A percentile compares a stretch with the other conserved stretches of the same genome.
Conservation (phyloP, 2,888 invertebrate species). For the Rhamphomyia laevipes region DNA sequence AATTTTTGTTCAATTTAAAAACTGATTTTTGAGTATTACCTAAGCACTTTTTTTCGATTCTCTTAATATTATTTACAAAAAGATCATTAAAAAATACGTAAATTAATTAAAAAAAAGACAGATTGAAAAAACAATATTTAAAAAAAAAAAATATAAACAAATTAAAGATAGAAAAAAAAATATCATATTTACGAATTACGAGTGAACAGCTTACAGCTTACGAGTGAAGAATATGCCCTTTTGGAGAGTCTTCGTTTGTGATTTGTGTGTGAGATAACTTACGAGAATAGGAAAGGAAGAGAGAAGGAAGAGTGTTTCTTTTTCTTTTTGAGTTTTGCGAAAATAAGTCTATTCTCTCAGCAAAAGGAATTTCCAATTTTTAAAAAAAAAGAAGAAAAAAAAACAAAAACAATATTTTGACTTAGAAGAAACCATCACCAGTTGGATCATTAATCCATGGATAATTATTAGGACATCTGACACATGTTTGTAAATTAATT, state of each 20-base stretch:
- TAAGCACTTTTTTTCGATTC: no score
- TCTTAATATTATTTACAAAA: no score
- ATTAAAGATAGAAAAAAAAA: no score
- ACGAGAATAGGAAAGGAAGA: no score
- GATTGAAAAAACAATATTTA: no score
- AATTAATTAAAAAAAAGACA: no score
- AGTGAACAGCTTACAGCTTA: no score
- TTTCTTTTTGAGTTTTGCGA: constrained; percentile 11
- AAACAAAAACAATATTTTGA: constrained; percentile 27
- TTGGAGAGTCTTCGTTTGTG: constrained; percentile 6
- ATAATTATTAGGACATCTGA: constrained; percentile 87
- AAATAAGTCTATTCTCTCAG: constrained; percentile 9
- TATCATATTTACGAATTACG: no score
- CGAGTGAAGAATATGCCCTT: not conserved
- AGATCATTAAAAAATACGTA: no score
- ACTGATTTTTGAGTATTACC: no score
- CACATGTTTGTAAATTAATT: constrained; percentile 84
- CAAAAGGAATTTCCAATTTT: constrained; percentile 11
- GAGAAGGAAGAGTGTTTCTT: constrained; percentile 7
- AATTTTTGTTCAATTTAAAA: not conserved
- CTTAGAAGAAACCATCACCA: constrained; percentile 64
- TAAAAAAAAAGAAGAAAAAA: constrained; percentile 8
- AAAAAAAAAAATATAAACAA: no score
- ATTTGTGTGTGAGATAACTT: not conserved
- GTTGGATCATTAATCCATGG: constrained; percentile 89